Evolutionary conservation across 1,140 invertebrate species (phyloP), one percentile per base, ranked within the genome.

Genomic region (Atopsyche davidsoni): DNA sequence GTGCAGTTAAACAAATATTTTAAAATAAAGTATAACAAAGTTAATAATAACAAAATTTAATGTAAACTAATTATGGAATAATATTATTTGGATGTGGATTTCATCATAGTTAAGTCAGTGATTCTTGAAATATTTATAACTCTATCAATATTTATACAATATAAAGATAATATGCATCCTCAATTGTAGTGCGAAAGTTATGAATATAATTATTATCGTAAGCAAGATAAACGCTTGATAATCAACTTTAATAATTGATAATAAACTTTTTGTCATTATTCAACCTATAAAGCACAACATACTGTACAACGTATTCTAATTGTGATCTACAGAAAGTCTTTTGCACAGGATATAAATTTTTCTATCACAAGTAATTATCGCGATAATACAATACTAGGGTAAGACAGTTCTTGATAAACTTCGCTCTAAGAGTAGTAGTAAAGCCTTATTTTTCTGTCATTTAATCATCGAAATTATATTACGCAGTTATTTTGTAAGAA

Each of bases 301-400:
- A 57, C 55, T 57, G 51, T 53, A 57, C 55, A 57, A 53, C 41
- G 55, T 57, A 57, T 50, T 50, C 48, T 43, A 53, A 57, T 57
- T 57, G 55, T 57, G 55, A 57, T 57, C 48, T 41, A 50, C 55
- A 53, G 35, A 55, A 53, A 25, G 41, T 53, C 50, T 57, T 56
- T 51, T 49, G 55, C 55, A 57, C 55, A 46, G 55, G 51, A 49
- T 48, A 48, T 36, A 35, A 32, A 45, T 50, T 38, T 45, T 45
- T 49, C 53, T 49, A 55, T 43, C 46, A 51, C 48, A 50, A 50
- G 43, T 38, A 38, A 51, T 38, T 44, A 45, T 44, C 16, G 48
- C 48, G 24, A 44, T 44, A 50, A n/a, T 16, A 39, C 10, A 10
- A 10, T 16, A 4, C 19, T 17, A 21, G 13, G 18, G 19, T 39